These are phyloP conservation scores for Strigamia crassipes DNA, from an alignment of 2,888 invertebrate genomes.

Conservation along the genomic window DNA sequence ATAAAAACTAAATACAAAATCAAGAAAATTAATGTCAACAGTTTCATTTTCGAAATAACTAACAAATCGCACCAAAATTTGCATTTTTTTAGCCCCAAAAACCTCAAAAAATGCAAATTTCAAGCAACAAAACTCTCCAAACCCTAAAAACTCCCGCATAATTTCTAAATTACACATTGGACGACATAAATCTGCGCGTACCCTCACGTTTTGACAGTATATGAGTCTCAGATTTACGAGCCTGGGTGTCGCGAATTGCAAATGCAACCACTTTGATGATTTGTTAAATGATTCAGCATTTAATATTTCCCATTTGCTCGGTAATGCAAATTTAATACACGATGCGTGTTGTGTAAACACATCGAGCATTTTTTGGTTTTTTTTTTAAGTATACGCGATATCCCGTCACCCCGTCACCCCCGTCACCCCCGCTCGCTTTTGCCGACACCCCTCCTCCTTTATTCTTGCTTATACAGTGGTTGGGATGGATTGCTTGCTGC, in stretches of 20 bases:
- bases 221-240: neutral
- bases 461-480: slow-evolving; percentile 3
- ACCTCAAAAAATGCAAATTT: too few species aligned
- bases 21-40: too few species aligned
- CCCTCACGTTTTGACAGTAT: neutral
- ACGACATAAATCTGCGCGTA: neutral
- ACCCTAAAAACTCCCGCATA: neutral
- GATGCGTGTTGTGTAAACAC: slow-evolving; percentile 4
- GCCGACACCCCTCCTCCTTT: neutral
- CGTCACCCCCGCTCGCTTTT: neutral
- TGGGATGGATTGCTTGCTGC: slow-evolving; percentile 30
- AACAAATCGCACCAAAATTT: too few species aligned
- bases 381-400: neutral
- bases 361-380: neutral
- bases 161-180: neutral
- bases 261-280: slow-evolving; percentile 12
- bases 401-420: neutral
- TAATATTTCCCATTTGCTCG: neutral
- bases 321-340: slow-evolving; percentile 6
- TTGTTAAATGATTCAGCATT: slow-evolving; percentile 26
- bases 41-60: too few species aligned
- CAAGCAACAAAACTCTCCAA: too few species aligned
- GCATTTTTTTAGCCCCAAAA: too few species aligned
- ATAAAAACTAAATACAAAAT: too few species aligned
- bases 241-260: neutral